Evolutionary conservation across 2,888 invertebrate genomes (phyloP).

Genomic region (Noctua janthe): DNA sequence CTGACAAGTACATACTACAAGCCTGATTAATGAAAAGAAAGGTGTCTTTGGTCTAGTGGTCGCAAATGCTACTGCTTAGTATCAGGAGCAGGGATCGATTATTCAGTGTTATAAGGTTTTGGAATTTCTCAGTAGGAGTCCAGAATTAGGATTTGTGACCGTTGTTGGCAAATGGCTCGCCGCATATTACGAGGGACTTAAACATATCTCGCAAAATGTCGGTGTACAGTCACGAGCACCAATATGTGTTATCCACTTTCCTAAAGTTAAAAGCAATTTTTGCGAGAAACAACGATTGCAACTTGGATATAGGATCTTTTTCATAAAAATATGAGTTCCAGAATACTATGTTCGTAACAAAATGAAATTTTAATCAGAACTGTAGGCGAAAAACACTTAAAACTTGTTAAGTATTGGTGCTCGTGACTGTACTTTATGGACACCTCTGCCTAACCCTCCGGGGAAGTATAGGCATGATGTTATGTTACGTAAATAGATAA

Average conservation of each 20-base stretch:
- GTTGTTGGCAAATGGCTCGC: background rate
- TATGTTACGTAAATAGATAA: background rate
- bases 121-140: background rate
- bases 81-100: background rate
- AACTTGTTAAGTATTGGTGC: too few relatives aligned
- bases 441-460: background rate
- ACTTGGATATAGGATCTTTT: too few relatives aligned
- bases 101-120: background rate
- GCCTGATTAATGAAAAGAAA: background rate
- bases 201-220: background rate
- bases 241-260: too few relatives aligned
- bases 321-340: too few relatives aligned
- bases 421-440: background rate
- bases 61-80: background rate
- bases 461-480: background rate
- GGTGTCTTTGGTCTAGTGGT: background rate
- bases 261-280: too few relatives aligned
- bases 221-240: too few relatives aligned
- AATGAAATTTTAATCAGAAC: too few relatives aligned
- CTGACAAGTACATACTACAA: background rate
- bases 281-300: too few relatives aligned
- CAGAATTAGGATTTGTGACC: background rate
- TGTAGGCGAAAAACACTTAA: too few relatives aligned
- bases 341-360: too few relatives aligned
- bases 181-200: background rate